These are phyloP conservation scores for Metallyticus violacea DNA, from an alignment of 2,888 invertebrate genomes.

Conservation along the genomic window DNA sequence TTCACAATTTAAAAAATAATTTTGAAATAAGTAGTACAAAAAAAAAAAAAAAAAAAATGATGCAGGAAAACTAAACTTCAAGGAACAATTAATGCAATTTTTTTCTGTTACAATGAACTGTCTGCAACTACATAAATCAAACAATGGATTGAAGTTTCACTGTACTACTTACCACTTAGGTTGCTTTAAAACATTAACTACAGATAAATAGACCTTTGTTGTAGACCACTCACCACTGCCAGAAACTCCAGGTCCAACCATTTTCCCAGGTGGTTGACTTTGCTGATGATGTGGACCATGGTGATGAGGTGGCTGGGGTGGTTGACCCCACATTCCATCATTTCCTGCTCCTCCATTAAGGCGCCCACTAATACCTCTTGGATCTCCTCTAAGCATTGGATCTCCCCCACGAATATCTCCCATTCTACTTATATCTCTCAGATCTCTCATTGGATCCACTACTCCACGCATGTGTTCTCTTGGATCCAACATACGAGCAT, in stretches of 20 bases:
- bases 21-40: too few relatives aligned
- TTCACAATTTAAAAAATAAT: too few relatives aligned
- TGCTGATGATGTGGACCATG: slow-evolving; percentile 50
- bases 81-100: too few relatives aligned
- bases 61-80: too few relatives aligned
- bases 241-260: slow-evolving; percentile 41
- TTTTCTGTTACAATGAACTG: too few relatives aligned
- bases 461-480: slow-evolving; percentile 47
- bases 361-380: slow-evolving; percentile 77
- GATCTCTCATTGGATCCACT: slow-evolving; percentile 44
- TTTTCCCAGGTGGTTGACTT: slow-evolving; percentile 49
- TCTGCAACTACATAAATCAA: too few relatives aligned
- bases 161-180: too few relatives aligned
- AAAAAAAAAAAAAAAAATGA: too few relatives aligned
- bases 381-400: slow-evolving; percentile 60
- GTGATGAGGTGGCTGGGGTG: slow-evolving; percentile 49
- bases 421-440: slow-evolving; percentile 38
- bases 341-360: slow-evolving; percentile 71
- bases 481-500: slow-evolving; percentile 45
- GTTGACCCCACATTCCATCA: slow-evolving; percentile 67
- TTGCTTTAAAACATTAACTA: too few relatives aligned
- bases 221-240: slow-evolving; percentile 42
- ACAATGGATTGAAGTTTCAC: too few relatives aligned
- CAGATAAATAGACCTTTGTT: too few relatives aligned
- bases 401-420: slow-evolving; percentile 58